phyloP scores from a whole-genome alignment of 2,797 vertebrate species.

The Protonibea diacanthus region DNA sequence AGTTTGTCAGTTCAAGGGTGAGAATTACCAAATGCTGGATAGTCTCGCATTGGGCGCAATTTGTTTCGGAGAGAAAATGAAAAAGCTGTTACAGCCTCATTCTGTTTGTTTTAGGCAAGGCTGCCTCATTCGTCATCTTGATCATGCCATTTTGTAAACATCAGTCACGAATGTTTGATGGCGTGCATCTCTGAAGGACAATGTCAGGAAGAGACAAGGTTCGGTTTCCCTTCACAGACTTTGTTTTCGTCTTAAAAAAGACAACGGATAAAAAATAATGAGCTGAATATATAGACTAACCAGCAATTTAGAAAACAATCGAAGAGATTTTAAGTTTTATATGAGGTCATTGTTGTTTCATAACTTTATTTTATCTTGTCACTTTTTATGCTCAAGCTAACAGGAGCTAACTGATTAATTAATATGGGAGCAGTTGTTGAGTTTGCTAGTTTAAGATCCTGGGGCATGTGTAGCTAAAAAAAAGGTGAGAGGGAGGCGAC shows the following conservation, averaged over 20 bases:
- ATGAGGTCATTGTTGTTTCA: background rate
- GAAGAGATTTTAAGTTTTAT: background rate
- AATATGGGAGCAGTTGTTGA: background rate
- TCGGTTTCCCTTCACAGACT: background rate
- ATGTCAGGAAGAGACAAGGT: background rate
- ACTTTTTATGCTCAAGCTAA: no score
- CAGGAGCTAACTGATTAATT: background rate
- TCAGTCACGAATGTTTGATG: conserved; percentile 41
- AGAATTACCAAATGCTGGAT: conserved; percentile 36
- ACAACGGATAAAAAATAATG: background rate
- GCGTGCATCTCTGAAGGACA: conserved; percentile 33
- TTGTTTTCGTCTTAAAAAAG: background rate
- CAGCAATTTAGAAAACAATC: background rate
- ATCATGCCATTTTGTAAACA: conserved; percentile 36
- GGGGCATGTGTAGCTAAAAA: background rate
- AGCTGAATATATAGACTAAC: background rate
- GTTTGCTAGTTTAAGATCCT: background rate
- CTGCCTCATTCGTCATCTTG: conserved; percentile 43
- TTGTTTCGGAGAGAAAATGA: conserved; percentile 31
- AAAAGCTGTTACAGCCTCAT: conserved; percentile 9
- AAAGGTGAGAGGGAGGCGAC: background rate
- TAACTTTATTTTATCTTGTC: background rate
- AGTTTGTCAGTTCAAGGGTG: conserved; percentile 56
- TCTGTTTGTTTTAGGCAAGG: conserved; percentile 37
- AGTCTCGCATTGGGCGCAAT: conserved; percentile 17